A percentile compares a stretch with the other conserved stretches of the same genome.
These are phyloP conservation scores for Spodoptera exigua DNA, from an alignment of 2,888 invertebrate genomes.

Conservation along the genomic window DNA sequence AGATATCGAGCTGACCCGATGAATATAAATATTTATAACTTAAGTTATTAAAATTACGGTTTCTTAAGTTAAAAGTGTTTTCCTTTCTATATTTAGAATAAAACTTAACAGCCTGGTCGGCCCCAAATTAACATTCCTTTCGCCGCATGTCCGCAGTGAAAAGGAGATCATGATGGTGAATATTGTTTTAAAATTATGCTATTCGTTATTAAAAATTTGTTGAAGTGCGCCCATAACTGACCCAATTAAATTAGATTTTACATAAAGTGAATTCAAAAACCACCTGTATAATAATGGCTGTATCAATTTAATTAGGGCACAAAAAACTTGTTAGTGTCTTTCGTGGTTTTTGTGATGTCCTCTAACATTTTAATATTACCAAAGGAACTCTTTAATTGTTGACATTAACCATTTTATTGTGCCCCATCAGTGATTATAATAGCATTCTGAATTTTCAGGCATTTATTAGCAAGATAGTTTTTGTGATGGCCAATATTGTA, in stretches of 20 bases:
- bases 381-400: conserved; percentile 79
- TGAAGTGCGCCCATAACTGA: conserved; percentile 78
- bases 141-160: conserved; percentile 88
- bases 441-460: conserved; percentile 88
- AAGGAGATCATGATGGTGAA: conserved; percentile 86
- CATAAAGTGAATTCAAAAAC: conserved; percentile 72
- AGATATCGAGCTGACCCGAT: conserved; percentile 90
- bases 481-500: conserved; percentile 89
- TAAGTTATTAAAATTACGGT: conserved; percentile 90
- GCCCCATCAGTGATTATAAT: conserved; percentile 83
- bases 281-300: conserved; percentile 83
- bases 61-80: conserved; percentile 90
- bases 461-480: conserved; percentile 88
- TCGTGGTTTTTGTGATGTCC: conserved; percentile 84
- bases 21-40: conserved; percentile 90
- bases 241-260: conserved; percentile 76
- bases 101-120: conserved; percentile 82
- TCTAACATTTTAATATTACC: conserved; percentile 78
- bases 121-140: conserved; percentile 88
- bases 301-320: conserved; percentile 84
- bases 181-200: conserved; percentile 79
- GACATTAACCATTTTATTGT: conserved; percentile 89
- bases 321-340: conserved; percentile 88
- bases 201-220: conserved; percentile 79
- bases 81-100: conserved; percentile 82